These are phyloP conservation scores for Galerucella pusilla DNA, from an alignment of 2,888 invertebrate species.

Conservation along the genomic window DNA sequence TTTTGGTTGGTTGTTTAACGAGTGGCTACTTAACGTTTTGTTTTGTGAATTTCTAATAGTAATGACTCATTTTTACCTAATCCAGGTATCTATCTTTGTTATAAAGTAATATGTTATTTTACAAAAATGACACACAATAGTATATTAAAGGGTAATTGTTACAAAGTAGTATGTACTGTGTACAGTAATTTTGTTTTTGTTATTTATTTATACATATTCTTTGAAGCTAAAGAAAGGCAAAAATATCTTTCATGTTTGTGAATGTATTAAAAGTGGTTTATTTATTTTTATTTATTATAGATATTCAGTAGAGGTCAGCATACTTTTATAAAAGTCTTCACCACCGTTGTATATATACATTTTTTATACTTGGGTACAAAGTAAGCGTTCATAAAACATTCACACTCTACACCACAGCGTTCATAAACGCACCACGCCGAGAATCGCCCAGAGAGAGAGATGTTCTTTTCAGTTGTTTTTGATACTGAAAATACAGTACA, in stretches of 20 bases:
- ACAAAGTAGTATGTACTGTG: constrained; percentile 62
- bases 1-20: neutral
- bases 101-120: constrained; percentile 34
- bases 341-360: no score
- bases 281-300: no score
- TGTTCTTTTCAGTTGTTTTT: no score
- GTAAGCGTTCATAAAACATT: no score
- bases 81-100: constrained; percentile 38
- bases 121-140: constrained; percentile 29
- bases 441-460: no score
- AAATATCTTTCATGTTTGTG: constrained; percentile 11
- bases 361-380: no score
- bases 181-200: constrained; percentile 60
- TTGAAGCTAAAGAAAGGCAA: neutral
- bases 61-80: constrained; percentile 41
- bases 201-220: constrained; percentile 52
- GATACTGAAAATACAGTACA: no score
- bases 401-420: no score
- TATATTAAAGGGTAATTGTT: constrained; percentile 60
- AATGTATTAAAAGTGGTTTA: neutral
- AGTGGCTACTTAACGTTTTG: constrained; percentile 38
- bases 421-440: no score
- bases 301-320: no score
- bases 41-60: constrained; percentile 35
- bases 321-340: no score